phyloP scores from a whole-genome alignment of 92 coral and sea anemone genomes.

The Anthopleura xanthogrammica region DNA sequence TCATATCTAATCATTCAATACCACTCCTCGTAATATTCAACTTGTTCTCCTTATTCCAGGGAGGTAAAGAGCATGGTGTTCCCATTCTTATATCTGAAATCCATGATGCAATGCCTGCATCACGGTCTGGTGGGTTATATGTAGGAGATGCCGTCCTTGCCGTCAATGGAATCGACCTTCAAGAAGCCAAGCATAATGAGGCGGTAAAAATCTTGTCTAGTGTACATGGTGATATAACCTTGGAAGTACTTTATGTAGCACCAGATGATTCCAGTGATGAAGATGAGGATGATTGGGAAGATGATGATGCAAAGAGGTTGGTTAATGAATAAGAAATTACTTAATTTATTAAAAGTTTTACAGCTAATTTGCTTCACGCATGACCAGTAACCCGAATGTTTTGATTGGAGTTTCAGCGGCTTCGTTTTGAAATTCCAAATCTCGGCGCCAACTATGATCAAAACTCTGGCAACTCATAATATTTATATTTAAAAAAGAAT shows the following conservation, averaged over 20 bases:
- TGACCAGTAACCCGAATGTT: too few relatives aligned
- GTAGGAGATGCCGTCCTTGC: conserved; percentile 98
- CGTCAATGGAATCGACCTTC: conserved; percentile 93
- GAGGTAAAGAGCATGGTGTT: conserved; percentile 99
- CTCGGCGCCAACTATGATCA: too few relatives aligned
- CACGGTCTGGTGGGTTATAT: conserved; percentile 83
- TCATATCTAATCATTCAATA: too few relatives aligned
- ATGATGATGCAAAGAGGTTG: conserved; percentile 86
- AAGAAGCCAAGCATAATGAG: conserved; percentile 94
- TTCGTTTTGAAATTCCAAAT: too few relatives aligned
- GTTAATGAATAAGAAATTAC: neutral
- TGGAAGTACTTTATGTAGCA: conserved; percentile 95
- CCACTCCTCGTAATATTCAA: too few relatives aligned
- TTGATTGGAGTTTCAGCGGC: too few relatives aligned
- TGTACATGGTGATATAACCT: conserved; percentile 93
- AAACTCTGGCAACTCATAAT: too few relatives aligned
- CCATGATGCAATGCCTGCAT: conserved; percentile 91
- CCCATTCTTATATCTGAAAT: conserved; percentile 95
- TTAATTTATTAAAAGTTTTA: neutral
- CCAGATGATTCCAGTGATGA: conserved; percentile 99
- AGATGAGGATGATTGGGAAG: conserved; percentile 87
- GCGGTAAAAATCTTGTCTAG: conserved; percentile 86
- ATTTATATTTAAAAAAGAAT: too few relatives aligned
- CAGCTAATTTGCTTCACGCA: too few relatives aligned
- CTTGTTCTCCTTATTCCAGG: conserved; percentile 41